Evolutionary conservation across 2,797 vertebrate genomes (phyloP), one percentile per base, ranked within the genome.

Genomic region (Orientallactaga sibirica): DNA sequence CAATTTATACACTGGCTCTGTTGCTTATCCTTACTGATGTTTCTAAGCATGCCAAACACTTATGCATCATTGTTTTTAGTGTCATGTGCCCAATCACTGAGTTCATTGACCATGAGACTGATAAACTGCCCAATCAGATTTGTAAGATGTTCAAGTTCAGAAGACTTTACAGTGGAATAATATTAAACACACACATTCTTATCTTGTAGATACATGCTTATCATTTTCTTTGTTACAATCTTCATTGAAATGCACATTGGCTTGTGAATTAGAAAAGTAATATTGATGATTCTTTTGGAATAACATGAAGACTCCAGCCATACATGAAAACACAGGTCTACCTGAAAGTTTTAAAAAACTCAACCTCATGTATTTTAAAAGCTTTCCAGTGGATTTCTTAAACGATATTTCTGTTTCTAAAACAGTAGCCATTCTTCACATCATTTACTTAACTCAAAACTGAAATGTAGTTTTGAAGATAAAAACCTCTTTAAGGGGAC

Each of bases 401-500:
- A 97, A 96, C 55, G 80, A 1, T 3, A 5, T 86, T 94, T 85
- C 43, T 73, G 92, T 82, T 78, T 43, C 83, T 37, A 88, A 89
- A 81, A 52, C 73, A 77, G 1, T 86, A 74, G 76, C n/a, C 80
- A 83, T 81, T 75, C 76, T 93, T 90, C 22, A 9, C 64, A 85
- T 90, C 62, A 90, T 48, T 93, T 58, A 90, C n/a, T 92, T 62
- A 83, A n/a, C 88, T 85, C 93, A 97, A 86, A 96, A 84, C 1
- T 64, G 82, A 81, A 62, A 27, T 75, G 78, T 12, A 48, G 16
- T 87, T 97, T 94, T 96, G n/a, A 88, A 83, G 83, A 84, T 78
- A 91, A 95, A 95, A 97, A 92, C 0, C 75, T 74, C 37, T 80
- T 97, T 91, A 75, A 94, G 62, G 33, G 95, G 96, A 95, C 22